Evolutionary conservation across 2,113 vertebrate species (phyloP).

Genomic region (Cavia aperea): DNA sequence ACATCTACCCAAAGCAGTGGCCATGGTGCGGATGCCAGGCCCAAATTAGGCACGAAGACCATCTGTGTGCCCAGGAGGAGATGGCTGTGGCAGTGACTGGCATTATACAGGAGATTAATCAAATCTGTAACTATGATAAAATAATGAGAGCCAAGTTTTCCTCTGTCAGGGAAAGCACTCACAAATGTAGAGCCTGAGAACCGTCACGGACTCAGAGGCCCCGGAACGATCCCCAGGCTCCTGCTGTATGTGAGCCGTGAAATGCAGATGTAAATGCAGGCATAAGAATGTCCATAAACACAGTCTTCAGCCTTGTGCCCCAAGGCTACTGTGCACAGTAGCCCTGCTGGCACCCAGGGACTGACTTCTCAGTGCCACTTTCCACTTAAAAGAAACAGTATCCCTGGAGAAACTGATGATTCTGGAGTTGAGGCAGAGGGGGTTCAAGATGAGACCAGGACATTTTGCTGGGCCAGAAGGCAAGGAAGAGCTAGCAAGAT

Average conservation of each 20-base stretch:
- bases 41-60: not conserved
- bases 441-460: not conserved
- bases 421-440: not conserved
- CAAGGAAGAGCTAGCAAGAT: not conserved
- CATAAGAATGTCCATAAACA: not conserved
- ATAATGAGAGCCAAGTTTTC: not conserved
- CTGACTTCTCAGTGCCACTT: not conserved
- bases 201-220: not conserved
- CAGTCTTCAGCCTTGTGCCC: not conserved
- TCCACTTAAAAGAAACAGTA: not conserved
- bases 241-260: not conserved
- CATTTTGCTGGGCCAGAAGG: not conserved
- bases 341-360: not conserved
- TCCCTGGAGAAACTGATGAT: not conserved
- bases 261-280: not conserved
- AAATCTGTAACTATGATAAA: not conserved
- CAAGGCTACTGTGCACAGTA: not conserved
- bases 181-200: not conserved
- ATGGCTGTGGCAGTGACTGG: not conserved
- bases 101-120: not conserved
- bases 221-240: not conserved
- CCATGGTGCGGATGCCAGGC: not conserved
- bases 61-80: not conserved
- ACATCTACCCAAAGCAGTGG: not conserved
- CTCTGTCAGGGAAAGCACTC: not conserved